Base-by-base conservation (phyloP, 2,797 vertebrate species). In the Pseudomugil gertrudae region DNA sequence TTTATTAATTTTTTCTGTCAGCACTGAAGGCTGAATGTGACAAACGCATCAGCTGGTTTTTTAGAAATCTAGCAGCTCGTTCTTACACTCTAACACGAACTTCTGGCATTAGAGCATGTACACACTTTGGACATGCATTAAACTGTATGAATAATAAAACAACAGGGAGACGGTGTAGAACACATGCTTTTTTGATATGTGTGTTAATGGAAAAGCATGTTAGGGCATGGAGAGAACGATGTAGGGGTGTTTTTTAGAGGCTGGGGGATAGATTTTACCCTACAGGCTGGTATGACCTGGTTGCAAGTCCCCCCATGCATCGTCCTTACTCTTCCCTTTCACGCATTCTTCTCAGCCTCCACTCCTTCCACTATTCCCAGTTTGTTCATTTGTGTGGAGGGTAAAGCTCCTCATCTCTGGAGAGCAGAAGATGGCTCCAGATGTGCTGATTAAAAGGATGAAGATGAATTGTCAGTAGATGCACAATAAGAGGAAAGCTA, bases 81-180 rank as follows among this genome's bases (percentile, higher is more conserved):
- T 87, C 40, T 54, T 70, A 24, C 26, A 69, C 76, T 76, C 71
- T 76, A 84, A 81, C 78, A 76, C 66, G 73, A 53, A 72, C 69
- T 64, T 61, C 66, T 40, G 72, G 67, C 83, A 66, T 79, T 63
- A 76, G 76, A 35, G 30, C 79, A 69, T 78, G 74, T 78, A 69
- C 71, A 74, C 79, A 72, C 79, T 85, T 76, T 81, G 79, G 68
- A 66, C 60, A 52, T 75, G 83, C 85, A 86, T 87, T 90, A 87
- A 90, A 79, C 66, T 53, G 62, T 78, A 92, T 94, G 86, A 93
- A 93, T 93, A 92, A 93, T 92, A 80, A 79, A 93, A 81, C 23
- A 85, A 79, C 70, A 56, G 65, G 79, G 83, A 81, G 78, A 75
- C 47, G n/a, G 81, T 63, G 55, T 76, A 73, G 81, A 92, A 90